Evolutionary conservation across 1,140 invertebrate species (phyloP), one percentile per base, ranked within the genome.

Genomic region (Coptotermes formosanus): DNA sequence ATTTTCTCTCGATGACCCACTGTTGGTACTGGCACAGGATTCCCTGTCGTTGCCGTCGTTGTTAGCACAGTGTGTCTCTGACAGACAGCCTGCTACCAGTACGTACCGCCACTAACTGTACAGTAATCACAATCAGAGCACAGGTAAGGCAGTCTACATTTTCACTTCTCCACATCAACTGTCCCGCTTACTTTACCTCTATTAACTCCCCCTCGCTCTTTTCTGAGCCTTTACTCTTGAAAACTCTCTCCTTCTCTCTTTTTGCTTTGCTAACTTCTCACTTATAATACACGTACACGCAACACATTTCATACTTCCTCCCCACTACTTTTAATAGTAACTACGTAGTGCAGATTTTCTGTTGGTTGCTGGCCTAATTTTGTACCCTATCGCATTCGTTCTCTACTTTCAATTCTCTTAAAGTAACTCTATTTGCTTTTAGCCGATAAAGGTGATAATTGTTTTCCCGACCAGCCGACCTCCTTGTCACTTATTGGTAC

Each of bases 201-300:
- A 75, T 75, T 75, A 75, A 75, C 64, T 75, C 64, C 30, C 64
- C 64, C 64, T 30, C n/a, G 64, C 64, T 75, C 9, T 75, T n/a
- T 25, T 75, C 25, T 75, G 52, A 48, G 9, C 19, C 64, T 16
- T 11, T n/a, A 75, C 64, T 75, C 64, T 75, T 14, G 11, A 30
- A 75, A 75, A 75, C 64, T 75, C 64, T 75, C 64, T 75, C n/a
- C n/a, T 75, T 75, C 64, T 75, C 64, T 75, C 64, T 30, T 12
- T 64, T 75, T 75, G 25, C 64, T 30, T 25, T 75, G n/a, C 64
- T n/a, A 14, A 30, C 64, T 75, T 75, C 64, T 75, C 16, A 75
- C 64, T n/a, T n/a, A 19, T n/a, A 75, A 6, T 75, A 8, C 25
- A n/a, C n/a, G 64, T 55, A 16, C 45, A 48, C 64, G n/a, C 25